phyloP scores from a whole-genome alignment of 2,797 vertebrate species.

The Columba guinea region DNA sequence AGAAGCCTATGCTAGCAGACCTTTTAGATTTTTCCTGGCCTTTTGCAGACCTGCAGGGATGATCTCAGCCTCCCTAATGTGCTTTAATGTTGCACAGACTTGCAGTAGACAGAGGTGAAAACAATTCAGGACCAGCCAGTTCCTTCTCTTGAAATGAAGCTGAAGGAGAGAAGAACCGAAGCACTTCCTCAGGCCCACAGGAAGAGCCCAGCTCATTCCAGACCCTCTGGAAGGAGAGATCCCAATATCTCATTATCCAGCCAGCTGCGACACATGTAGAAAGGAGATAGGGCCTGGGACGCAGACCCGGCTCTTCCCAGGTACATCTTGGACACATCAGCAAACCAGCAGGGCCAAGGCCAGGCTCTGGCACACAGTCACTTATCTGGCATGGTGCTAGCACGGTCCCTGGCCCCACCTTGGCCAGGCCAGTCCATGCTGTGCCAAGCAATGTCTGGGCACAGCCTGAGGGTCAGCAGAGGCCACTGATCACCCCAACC shows the following conservation, averaged over 20 bases:
- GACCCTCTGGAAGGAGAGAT: neutral
- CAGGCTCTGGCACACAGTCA: accelerated
- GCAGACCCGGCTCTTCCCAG: neutral
- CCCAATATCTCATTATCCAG: neutral
- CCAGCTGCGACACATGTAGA: neutral
- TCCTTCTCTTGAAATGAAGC: neutral
- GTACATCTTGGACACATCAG: accelerated
- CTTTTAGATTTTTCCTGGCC: neutral
- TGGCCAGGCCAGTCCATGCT: neutral
- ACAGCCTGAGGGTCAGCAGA: neutral
- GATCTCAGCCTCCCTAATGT: neutral
- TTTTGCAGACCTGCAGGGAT: neutral
- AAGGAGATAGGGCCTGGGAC: neutral
- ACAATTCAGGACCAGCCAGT: neutral
- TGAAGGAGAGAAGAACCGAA: neutral
- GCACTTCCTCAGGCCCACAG: neutral
- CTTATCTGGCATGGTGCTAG: too few relatives aligned
- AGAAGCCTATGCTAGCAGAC: neutral
- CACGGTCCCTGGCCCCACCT: neutral
- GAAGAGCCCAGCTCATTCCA: neutral
- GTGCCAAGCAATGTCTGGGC: neutral
- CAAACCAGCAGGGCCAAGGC: accelerated
- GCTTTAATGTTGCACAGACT: neutral
- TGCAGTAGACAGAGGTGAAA: neutral
- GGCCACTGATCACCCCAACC: accelerated